These are phyloP conservation scores for Acanthoscelides obtectus DNA, from an alignment of 2,888 invertebrate genomes.

Conservation along the genomic window DNA sequence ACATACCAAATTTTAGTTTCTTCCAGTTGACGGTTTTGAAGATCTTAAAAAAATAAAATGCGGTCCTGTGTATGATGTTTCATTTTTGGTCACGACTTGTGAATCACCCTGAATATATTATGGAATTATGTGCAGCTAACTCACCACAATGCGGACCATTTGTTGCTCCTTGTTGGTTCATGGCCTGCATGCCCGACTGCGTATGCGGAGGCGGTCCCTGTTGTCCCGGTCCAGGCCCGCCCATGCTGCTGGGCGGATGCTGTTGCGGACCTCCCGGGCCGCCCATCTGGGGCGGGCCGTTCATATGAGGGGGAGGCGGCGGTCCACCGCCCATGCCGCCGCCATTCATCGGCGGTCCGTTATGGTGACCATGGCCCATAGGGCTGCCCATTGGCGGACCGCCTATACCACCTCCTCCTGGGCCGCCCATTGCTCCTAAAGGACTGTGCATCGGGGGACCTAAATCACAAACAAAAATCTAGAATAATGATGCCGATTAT, in stretches of 20 bases:
- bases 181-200: not conserved
- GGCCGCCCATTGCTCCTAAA: slow-evolving; percentile 61
- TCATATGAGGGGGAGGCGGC: slow-evolving; percentile 40
- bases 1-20: too few species aligned
- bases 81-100: too few species aligned
- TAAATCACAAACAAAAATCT: slow-evolving; percentile 33
- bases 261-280: slow-evolving; percentile 50
- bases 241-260: slow-evolving; percentile 54
- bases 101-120: too few species aligned
- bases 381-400: slow-evolving; percentile 33
- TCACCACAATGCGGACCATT: slow-evolving; percentile 36
- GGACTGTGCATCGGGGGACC: slow-evolving; percentile 56
- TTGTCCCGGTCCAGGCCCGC: too few species aligned
- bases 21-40: too few species aligned
- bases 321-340: slow-evolving; percentile 48
- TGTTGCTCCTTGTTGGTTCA: slow-evolving; percentile 38
- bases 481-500: not conserved
- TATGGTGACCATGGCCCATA: slow-evolving; percentile 24
- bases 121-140: too few species aligned
- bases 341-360: slow-evolving; percentile 63
- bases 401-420: slow-evolving; percentile 39
- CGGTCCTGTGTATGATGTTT: too few species aligned
- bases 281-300: slow-evolving; percentile 66
- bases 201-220: not conserved
- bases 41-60: too few species aligned